Evolutionary conservation across 2,888 invertebrate genomes (phyloP).

Genomic region (Stomorhina lunata): DNA sequence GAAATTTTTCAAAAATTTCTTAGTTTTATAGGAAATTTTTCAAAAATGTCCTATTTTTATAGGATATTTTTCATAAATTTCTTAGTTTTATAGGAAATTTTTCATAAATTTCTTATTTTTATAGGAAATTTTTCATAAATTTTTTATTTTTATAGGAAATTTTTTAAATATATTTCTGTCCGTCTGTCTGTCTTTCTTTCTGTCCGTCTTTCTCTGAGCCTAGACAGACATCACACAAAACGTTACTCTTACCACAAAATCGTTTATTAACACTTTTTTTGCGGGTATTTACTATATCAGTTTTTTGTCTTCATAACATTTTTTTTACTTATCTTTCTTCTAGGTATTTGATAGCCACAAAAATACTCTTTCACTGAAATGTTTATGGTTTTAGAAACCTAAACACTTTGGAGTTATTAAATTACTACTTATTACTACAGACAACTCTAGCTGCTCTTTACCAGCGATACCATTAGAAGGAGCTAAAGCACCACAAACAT

Average conservation of each 20-base stretch:
- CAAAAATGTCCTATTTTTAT: no score
- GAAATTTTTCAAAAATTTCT: no score
- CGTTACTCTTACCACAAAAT: neutral
- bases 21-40: no score
- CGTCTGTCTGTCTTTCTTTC: no score
- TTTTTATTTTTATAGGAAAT: no score
- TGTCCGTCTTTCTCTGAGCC: no score
- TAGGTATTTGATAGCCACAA: conserved; percentile 40
- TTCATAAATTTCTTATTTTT: no score
- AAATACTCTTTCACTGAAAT: conserved; percentile 56
- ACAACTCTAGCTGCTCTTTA: neutral
- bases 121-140: no score
- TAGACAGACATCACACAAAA: neutral
- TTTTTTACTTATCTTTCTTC: conserved; percentile 22
- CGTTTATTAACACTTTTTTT: neutral
- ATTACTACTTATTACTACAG: conserved; percentile 27
- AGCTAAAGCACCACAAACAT: neutral
- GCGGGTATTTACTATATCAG: neutral
- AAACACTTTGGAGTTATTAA: conserved; percentile 57
- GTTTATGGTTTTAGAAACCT: conserved; percentile 56
- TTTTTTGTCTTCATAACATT: neutral
- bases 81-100: no score
- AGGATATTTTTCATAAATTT: no score
- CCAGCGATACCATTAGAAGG: no score
- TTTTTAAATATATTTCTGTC: no score